Evolutionary conservation across 2,888 invertebrate genomes (phyloP).

Genomic region (Eupithecia vulgata): DNA sequence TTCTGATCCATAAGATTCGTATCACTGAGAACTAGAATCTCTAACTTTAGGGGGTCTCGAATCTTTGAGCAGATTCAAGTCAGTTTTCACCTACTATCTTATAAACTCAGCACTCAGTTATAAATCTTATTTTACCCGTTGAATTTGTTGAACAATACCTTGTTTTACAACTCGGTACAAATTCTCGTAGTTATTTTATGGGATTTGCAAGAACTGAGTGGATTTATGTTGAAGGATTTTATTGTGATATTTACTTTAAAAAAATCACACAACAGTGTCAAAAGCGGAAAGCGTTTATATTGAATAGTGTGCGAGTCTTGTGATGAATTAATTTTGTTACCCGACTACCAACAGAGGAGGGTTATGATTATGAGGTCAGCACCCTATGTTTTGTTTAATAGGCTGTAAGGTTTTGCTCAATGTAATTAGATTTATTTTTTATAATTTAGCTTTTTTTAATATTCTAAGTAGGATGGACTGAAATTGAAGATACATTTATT

Average conservation of each 20-base stretch:
- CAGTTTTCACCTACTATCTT: constrained; percentile 32
- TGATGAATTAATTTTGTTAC: neutral
- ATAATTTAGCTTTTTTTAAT: too few relatives aligned
- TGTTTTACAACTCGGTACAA: constrained; percentile 14
- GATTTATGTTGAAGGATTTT: neutral
- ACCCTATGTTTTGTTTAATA: too few relatives aligned
- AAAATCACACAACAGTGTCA: neutral
- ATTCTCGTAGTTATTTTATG: constrained; percentile 9
- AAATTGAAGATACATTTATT: neutral
- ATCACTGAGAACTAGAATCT: constrained; percentile 30
- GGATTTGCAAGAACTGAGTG: neutral
- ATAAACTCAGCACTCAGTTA: constrained; percentile 11
- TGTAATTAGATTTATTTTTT: neutral
- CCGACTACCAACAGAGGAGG: too few relatives aligned
- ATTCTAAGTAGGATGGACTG: too few relatives aligned
- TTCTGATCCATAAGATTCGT: constrained; percentile 31
- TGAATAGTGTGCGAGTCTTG: neutral
- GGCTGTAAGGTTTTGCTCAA: neutral
- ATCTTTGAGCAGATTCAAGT: constrained; percentile 37
- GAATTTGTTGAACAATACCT: neutral
- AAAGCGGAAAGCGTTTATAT: neutral
- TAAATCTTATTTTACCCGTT: constrained; percentile 10
- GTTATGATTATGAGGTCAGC: too few relatives aligned
- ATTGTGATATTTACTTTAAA: neutral
- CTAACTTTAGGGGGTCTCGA: constrained; percentile 28